Percentiles rank a stretch among this genome's conserved stretches.
These are phyloP conservation scores for Dendroctonus ponderosae DNA, from an alignment of 1,140 invertebrate species.

Conservation along the genomic window DNA sequence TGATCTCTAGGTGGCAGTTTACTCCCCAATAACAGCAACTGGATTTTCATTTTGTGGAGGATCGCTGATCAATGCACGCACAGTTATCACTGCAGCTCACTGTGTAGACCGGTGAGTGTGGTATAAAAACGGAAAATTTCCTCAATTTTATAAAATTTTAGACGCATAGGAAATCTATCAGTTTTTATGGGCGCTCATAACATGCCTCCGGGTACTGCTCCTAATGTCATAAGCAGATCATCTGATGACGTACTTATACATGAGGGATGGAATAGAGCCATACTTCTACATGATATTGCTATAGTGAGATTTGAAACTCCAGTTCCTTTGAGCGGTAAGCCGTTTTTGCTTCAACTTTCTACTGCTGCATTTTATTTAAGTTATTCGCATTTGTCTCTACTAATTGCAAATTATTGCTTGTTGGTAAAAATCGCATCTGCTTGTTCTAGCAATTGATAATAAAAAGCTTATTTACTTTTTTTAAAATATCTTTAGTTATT, in stretches of 20 bases:
- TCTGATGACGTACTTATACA: conserved; percentile 13
- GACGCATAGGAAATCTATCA: conserved; percentile 8
- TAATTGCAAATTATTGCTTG: too few species aligned
- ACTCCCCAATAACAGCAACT: not conserved
- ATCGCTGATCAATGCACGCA: conserved; percentile 52
- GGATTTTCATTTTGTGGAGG: conserved; percentile 55
- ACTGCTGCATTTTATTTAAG: not conserved
- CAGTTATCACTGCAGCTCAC: conserved; percentile 59
- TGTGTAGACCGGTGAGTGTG: conserved; percentile 46
- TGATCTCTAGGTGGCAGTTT: not conserved
- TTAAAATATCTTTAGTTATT: too few species aligned
- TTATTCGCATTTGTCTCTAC: not conserved
- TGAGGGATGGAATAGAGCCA: conserved; percentile 20
- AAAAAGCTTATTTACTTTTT: too few species aligned
- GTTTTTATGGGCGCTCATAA: conserved; percentile 19
- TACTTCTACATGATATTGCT: conserved; percentile 23
- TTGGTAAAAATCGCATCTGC: too few species aligned
- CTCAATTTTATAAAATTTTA: conserved; percentile 1
- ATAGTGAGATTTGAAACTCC: conserved; percentile 7
- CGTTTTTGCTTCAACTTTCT: not conserved
- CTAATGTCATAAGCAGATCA: not conserved
- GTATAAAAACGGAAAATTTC: not conserved
- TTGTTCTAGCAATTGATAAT: too few species aligned
- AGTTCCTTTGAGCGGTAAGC: conserved; percentile 11
- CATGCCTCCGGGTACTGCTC: conserved; percentile 1